phyloP scores from a whole-genome alignment of 2,797 vertebrate genomes.

The Hapalemur alaotrensis region DNA sequence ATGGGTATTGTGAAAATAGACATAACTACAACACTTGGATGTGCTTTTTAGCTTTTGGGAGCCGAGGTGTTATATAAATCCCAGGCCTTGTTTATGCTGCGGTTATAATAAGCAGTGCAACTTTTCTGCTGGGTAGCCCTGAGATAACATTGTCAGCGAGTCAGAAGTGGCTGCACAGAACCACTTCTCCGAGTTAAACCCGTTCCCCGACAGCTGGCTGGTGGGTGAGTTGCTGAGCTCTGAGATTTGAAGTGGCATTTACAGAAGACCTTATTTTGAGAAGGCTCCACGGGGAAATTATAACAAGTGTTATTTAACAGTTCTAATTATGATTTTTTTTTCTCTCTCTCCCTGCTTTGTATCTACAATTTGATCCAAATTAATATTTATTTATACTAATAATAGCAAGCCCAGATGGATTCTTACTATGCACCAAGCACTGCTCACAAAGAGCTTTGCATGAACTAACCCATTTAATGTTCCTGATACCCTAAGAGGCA shows the following conservation, averaged over 20 bases:
- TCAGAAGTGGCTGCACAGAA: background rate
- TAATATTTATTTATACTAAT: conserved; percentile 62
- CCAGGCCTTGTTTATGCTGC: background rate
- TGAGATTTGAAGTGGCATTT: conserved; percentile 1
- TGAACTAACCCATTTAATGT: background rate
- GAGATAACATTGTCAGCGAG: background rate
- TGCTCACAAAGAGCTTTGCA: background rate
- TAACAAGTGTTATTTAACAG: conserved; percentile 63
- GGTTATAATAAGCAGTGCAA: background rate
- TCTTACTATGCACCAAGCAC: background rate
- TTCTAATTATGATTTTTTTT: conserved; percentile 43
- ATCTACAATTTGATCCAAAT: conserved; percentile 57
- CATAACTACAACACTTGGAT: background rate
- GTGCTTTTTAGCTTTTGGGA: background rate
- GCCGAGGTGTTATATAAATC: background rate
- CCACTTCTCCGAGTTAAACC: background rate
- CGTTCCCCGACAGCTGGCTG: conserved; percentile 51
- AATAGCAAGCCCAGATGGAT: conserved; percentile 47
- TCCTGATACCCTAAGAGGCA: rapidly evolving
- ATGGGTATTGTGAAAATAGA: background rate
- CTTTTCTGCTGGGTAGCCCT: background rate
- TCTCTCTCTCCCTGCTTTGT: background rate
- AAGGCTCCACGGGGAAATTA: conserved; percentile 66
- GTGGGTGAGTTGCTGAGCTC: conserved; percentile 62
- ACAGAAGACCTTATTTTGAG: conserved; percentile 75